These are phyloP conservation scores for Falco concolor DNA, from an alignment of 2,797 vertebrate species.

Conservation along the genomic window DNA sequence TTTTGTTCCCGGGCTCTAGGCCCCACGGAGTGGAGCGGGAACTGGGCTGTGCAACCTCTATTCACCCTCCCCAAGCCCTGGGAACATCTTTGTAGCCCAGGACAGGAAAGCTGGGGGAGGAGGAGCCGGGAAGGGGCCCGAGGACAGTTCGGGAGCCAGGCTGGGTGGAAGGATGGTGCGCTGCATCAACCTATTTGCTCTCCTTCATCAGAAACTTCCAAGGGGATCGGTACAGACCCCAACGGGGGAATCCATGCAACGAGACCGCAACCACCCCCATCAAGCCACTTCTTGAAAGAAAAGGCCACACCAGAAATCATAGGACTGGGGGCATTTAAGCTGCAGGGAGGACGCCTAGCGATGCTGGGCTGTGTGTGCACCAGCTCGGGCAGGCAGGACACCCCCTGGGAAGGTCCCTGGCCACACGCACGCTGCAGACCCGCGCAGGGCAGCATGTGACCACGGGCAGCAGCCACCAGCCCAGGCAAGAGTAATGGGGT, in stretches of 20 bases:
- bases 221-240: background rate
- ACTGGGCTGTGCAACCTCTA: background rate
- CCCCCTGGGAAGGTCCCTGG: background rate
- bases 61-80: background rate
- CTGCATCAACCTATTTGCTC: background rate
- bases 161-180: background rate
- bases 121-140: background rate
- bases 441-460: background rate
- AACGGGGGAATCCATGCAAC: background rate
- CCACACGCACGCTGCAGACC: background rate
- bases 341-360: background rate
- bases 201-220: background rate
- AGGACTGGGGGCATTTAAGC: fast-evolving
- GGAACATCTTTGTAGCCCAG: conserved; percentile 1
- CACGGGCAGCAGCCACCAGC: background rate
- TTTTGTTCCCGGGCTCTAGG: background rate
- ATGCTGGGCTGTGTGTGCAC: background rate
- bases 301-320: background rate
- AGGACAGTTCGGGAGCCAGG: background rate
- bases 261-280: background rate
- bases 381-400: background rate
- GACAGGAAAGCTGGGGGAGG: background rate
- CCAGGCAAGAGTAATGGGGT: background rate
- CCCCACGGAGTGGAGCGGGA: background rate
- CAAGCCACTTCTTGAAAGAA: background rate